Percentiles rank a stretch among this genome's conserved stretches.
Evolutionary conservation across 1,140 invertebrate genomes (phyloP).

Genomic region (Heliconius melpomene): DNA sequence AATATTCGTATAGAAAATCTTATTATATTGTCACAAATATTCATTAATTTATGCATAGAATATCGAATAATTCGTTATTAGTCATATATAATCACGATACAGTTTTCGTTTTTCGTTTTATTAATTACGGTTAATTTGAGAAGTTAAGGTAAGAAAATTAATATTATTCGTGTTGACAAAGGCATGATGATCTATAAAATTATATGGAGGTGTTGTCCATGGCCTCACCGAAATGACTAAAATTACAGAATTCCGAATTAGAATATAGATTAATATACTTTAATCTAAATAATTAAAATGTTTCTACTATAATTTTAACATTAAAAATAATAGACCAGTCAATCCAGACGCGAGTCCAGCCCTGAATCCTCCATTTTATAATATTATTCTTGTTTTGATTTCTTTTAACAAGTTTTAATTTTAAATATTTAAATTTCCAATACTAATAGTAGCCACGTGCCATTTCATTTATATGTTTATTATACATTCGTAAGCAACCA

Average conservation of each 20-base stretch:
- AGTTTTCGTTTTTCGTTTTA: neutral
- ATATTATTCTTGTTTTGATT: neutral
- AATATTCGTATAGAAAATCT: too few species aligned
- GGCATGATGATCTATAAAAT: neutral
- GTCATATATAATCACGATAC: too few species aligned
- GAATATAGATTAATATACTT: neutral
- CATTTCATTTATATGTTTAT: neutral
- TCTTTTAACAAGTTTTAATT: slow-evolving; percentile 9
- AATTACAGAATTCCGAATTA: neutral
- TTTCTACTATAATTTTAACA: neutral
- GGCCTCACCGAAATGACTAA: neutral
- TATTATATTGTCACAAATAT: too few species aligned
- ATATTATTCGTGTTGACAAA: neutral
- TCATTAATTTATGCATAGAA: too few species aligned
- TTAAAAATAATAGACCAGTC: slow-evolving; percentile 4
- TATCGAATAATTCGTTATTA: too few species aligned
- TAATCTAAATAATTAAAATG: slow-evolving; percentile 9
- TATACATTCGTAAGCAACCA: slow-evolving; percentile 9
- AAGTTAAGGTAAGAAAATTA: neutral
- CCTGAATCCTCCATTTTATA: neutral
- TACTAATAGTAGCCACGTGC: slow-evolving; percentile 19
- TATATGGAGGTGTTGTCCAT: slow-evolving; percentile 10
- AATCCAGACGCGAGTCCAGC: neutral
- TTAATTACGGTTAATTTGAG: neutral
- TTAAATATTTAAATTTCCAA: slow-evolving; percentile 10